Percentiles rank a stretch among this genome's conserved stretches.
phyloP scores from a whole-genome alignment of 2,113 vertebrate species.

The Cercopithecus mona region DNA sequence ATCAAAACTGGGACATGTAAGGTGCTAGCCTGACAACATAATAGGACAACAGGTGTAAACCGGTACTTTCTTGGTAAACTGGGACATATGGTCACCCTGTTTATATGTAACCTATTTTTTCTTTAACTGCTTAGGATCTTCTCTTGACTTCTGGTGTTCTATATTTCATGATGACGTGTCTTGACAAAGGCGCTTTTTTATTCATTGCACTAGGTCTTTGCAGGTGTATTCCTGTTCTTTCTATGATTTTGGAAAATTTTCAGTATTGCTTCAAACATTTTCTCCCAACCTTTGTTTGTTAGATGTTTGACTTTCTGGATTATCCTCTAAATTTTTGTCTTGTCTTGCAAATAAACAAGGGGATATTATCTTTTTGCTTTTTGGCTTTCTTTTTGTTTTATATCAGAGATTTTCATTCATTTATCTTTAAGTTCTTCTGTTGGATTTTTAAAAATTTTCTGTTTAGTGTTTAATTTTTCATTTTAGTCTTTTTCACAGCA shows the following conservation, averaged over 20 bases:
- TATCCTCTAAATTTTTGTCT: not conserved
- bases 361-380: not conserved
- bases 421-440: not conserved
- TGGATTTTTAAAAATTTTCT: not conserved
- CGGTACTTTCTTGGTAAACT: not conserved
- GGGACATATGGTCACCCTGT: not conserved
- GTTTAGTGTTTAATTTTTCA: not conserved
- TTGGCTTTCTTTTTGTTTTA: not conserved
- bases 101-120: slow-evolving; percentile 16
- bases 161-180: not conserved
- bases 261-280: not conserved
- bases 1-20: not conserved
- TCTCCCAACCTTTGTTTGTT: not conserved
- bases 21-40: slow-evolving; percentile 1
- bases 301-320: not conserved
- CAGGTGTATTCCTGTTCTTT: not conserved
- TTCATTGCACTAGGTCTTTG: not conserved
- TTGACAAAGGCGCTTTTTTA: slow-evolving; percentile 2
- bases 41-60: not conserved
- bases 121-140: not conserved
- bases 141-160: not conserved
- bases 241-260: not conserved
- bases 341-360: not conserved
- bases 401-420: not conserved
- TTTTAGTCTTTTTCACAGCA: not conserved